phyloP scores from a whole-genome alignment of 2,797 vertebrate genomes.

The Microctenopoma stevenorrisi region DNA sequence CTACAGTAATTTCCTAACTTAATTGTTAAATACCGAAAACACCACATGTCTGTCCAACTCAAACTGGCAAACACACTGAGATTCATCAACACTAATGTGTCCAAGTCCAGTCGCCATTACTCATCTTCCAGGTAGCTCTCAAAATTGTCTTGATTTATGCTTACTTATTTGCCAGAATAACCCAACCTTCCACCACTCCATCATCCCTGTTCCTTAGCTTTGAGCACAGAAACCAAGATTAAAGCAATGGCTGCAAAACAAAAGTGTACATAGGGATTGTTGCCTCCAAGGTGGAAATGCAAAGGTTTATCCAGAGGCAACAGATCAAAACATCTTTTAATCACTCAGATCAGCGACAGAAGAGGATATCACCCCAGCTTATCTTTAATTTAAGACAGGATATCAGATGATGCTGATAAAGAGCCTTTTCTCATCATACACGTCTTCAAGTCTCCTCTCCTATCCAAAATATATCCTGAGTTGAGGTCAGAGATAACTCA shows the following conservation, averaged over 20 bases:
- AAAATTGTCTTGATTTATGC: not conserved
- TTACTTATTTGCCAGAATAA: not conserved
- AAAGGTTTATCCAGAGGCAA: slow-evolving; percentile 65
- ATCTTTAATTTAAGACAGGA: slow-evolving; percentile 76
- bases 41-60: no score
- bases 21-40: no score
- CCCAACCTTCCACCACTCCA: slow-evolving; percentile 8
- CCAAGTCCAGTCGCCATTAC: no score
- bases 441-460: slow-evolving; percentile 49
- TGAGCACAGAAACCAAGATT: slow-evolving; percentile 23
- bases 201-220: not conserved
- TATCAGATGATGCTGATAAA: slow-evolving; percentile 63
- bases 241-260: slow-evolving; percentile 6
- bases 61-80: no score
- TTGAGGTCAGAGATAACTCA: slow-evolving; percentile 55
- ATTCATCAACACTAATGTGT: no score
- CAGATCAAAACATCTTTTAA: slow-evolving; percentile 71
- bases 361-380: slow-evolving; percentile 65
- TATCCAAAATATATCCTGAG: slow-evolving; percentile 43
- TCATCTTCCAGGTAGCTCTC: no score
- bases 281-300: slow-evolving; percentile 46
- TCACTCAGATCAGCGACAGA: slow-evolving; percentile 56
- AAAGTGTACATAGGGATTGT: slow-evolving; percentile 3
- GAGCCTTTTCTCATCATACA: slow-evolving; percentile 58
- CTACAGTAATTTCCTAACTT: no score